Conservation (phyloP, 2,888 invertebrate genomes). For the Polyommatus iphigenia region DNA sequence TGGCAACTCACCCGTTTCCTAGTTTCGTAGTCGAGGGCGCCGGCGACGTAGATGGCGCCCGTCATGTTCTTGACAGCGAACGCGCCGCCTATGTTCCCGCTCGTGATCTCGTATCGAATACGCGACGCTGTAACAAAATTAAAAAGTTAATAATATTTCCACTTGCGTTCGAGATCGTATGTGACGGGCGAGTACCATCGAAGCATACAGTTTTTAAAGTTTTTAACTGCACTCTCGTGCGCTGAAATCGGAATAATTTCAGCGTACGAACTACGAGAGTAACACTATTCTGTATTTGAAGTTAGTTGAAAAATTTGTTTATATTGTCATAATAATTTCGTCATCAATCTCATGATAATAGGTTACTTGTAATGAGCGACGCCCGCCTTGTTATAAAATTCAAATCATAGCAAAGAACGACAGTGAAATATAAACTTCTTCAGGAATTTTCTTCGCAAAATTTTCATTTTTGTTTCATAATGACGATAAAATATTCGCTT, state of each 20-base stretch:
- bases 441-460: neutral
- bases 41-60: slow-evolving; percentile 98
- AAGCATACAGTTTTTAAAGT: neutral
- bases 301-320: neutral
- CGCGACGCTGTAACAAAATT: slow-evolving; percentile 90
- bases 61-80: slow-evolving; percentile 99
- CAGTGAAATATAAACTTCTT: neutral
- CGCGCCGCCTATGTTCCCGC: slow-evolving; percentile 98
- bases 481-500: neutral
- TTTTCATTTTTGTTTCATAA: neutral
- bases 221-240: neutral
- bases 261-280: too few species aligned
- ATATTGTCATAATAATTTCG: neutral
- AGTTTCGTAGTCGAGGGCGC: slow-evolving; percentile 97
- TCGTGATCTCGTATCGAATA: slow-evolving; percentile 99
- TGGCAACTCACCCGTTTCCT: slow-evolving; percentile 91
- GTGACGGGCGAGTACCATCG: neutral
- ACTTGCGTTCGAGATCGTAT: neutral
- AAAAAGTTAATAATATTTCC: slow-evolving; percentile 43
- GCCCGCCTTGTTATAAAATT: neutral
- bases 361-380: neutral
- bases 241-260: neutral
- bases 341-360: neutral
- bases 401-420: neutral
- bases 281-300: neutral